Evolutionary conservation across 1,140 invertebrate species (phyloP), one percentile per base, ranked within the genome.

Genomic region (Ericerus pela): DNA sequence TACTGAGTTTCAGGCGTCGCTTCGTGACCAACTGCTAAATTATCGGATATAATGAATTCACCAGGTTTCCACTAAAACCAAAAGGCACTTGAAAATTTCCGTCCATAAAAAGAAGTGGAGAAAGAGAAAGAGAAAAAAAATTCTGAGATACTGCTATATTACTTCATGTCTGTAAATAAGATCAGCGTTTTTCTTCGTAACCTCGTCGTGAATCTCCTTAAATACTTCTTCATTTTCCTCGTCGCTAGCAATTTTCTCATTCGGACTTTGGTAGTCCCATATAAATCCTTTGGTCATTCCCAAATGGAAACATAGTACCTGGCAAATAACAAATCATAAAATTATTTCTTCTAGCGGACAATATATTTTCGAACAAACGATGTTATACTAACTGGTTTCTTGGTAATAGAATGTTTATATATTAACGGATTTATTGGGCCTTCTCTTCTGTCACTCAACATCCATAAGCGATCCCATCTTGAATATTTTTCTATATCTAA

Each of bases 11-110:
- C 67, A 31, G 68, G 66, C 20, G 67, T 67, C 26, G 72, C 72
- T 61, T 72, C 71, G 62, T 75, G 73, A 29, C 65, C 73, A 12
- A 75, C 69, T 16, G 72, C 68, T 43, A 73, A 61, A 59, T 75
- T 73, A 61, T 75, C 73, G 11, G 72, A 74, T 26, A 75, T 71
- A 33, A 75, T 73, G 54, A 75, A 74, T 59, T 75, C 73, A 6
- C 73, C 73, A 24, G 62, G 63, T 62, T 70, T 64, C 73, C 73
- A 74, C 73, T 74, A 63, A 66, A 55, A 53, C 60, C 57, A 31
- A 59, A 60, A 33, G 57, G 4, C 12, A 55, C 8, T 38, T n/a
- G n/a, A n/a, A n/a, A n/a, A n/a, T n/a, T n/a, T n/a, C n/a, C n/a
- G n/a, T n/a, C n/a, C n/a, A n/a, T n/a, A n/a, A n/a, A n/a, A n/a